phyloP scores from a whole-genome alignment of 2,888 invertebrate species.

The Rhingia rostrata region DNA sequence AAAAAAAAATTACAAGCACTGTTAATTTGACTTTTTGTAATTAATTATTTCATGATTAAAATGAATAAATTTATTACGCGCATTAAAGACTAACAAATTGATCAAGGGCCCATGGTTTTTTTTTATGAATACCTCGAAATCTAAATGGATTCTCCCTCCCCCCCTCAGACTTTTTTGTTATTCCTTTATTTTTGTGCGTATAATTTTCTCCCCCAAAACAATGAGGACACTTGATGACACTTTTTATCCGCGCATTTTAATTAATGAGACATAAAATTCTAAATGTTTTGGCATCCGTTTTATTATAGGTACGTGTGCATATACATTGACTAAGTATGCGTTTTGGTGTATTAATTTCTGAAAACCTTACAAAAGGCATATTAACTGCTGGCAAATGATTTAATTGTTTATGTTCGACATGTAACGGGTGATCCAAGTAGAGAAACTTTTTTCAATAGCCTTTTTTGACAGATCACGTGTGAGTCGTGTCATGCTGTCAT shows the following conservation, averaged over 20 bases:
- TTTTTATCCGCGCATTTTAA: slow-evolving; percentile 69
- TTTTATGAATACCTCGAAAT: slow-evolving; percentile 5
- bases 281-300: slow-evolving; percentile 29
- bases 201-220: slow-evolving; percentile 40
- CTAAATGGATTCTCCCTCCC: neutral
- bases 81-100: slow-evolving; percentile 59
- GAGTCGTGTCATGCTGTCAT: no score
- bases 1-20: slow-evolving; percentile 52
- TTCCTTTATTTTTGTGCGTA: slow-evolving; percentile 12
- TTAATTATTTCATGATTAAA: slow-evolving; percentile 66
- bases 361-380: slow-evolving; percentile 48
- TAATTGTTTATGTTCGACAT: slow-evolving; percentile 57
- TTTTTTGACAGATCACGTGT: no score
- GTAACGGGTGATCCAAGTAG: no score
- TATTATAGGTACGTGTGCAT: slow-evolving; percentile 4
- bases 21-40: slow-evolving; percentile 57
- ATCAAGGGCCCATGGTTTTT: slow-evolving; percentile 36
- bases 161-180: neutral
- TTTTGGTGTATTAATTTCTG: slow-evolving; percentile 30
- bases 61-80: slow-evolving; percentile 40
- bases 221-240: slow-evolving; percentile 64
- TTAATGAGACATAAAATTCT: slow-evolving; percentile 72
- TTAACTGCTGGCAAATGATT: slow-evolving; percentile 67
- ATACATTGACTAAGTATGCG: slow-evolving; percentile 25
- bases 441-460: no score